Evolutionary conservation across 2,797 vertebrate genomes (phyloP).

Genomic region (Psittacula derbiana): DNA sequence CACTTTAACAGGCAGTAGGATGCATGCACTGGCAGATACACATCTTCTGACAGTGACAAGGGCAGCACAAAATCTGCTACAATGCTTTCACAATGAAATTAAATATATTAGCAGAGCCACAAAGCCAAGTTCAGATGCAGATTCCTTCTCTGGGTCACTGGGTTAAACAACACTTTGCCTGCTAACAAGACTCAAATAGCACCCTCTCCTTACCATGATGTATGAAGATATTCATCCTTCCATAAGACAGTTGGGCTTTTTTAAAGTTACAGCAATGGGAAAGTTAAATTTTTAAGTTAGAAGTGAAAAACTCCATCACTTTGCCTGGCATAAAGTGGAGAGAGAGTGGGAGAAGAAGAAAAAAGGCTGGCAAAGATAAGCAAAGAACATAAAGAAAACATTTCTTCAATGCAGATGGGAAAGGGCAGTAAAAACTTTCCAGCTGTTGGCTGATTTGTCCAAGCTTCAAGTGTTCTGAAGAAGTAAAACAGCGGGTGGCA

Average conservation of each 20-base stretch:
- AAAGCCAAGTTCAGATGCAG: neutral
- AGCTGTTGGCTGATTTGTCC: neutral
- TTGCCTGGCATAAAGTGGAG: neutral
- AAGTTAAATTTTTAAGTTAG: neutral
- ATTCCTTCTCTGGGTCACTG: neutral
- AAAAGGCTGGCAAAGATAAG: neutral
- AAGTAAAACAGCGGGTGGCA: neutral
- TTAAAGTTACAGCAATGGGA: neutral
- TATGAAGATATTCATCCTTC: neutral
- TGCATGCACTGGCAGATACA: neutral
- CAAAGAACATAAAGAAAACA: neutral
- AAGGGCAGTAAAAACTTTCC: neutral
- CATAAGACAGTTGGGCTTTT: neutral
- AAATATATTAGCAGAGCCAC: neutral
- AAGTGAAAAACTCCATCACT: neutral
- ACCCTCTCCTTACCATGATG: neutral
- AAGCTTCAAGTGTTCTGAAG: neutral
- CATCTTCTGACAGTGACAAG: neutral
- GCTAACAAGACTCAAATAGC: neutral
- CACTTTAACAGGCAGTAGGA: neutral
- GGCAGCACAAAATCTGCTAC: neutral
- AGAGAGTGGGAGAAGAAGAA: neutral
- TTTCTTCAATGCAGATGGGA: neutral
- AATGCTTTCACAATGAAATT: neutral
- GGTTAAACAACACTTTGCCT: neutral